Evolutionary conservation across 2,888 invertebrate species (phyloP).

Genomic region (Digitonthophagus gazella): DNA sequence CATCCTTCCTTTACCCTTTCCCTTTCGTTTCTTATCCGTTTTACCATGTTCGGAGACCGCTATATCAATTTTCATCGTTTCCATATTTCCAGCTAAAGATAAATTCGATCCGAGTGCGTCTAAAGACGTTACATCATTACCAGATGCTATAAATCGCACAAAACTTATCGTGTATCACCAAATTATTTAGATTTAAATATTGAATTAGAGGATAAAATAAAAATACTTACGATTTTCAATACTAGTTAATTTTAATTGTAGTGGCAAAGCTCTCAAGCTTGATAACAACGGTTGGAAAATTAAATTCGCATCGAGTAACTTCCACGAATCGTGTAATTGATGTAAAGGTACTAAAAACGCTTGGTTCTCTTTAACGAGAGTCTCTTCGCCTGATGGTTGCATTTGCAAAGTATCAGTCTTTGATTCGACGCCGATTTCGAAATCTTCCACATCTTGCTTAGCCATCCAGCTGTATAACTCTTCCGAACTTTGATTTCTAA

Average conservation of each 20-base stretch:
- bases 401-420: constrained; percentile 48
- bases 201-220: neutral
- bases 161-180: no score
- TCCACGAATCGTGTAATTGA: constrained; percentile 78
- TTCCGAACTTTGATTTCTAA: constrained; percentile 54
- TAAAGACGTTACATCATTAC: constrained; percentile 64
- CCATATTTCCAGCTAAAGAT: constrained; percentile 80
- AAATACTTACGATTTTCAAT: constrained; percentile 45
- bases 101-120: constrained; percentile 88
- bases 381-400: constrained; percentile 54
- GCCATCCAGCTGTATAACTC: constrained; percentile 97
- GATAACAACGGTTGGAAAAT: constrained; percentile 90
- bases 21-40: constrained; percentile 60
- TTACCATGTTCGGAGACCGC: constrained; percentile 85
- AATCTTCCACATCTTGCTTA: constrained; percentile 59
- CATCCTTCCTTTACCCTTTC: constrained; percentile 46
- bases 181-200: no score
- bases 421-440: constrained; percentile 39
- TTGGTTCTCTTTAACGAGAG: constrained; percentile 54
- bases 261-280: constrained; percentile 86
- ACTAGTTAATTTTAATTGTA: constrained; percentile 65
- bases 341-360: constrained; percentile 65
- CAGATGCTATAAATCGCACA: constrained; percentile 48
- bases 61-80: constrained; percentile 88
- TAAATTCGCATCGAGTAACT: constrained; percentile 87